A percentile compares a stretch with the other conserved stretches of the same genome.
Evolutionary conservation across 2,113 vertebrate genomes (phyloP).

Genomic region (Zeus faber): DNA sequence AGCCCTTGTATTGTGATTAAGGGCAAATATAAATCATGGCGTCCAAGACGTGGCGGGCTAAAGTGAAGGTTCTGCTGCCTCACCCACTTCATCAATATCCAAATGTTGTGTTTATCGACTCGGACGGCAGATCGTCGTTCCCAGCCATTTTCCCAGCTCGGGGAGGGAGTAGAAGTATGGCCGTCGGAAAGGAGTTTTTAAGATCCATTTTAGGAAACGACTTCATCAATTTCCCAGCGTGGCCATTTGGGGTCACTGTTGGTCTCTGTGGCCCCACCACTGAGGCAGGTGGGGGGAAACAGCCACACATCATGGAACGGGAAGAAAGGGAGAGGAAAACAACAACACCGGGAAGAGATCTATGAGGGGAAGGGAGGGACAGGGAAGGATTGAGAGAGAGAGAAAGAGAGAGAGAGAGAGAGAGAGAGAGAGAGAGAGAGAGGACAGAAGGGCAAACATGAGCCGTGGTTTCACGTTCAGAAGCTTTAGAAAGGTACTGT

Average conservation of each 20-base stretch:
- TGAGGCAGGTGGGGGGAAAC: constrained; percentile 30
- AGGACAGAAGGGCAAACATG: constrained; percentile 10
- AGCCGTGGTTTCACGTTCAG: constrained; percentile 24
- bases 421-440: neutral
- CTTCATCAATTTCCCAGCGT: constrained; percentile 48
- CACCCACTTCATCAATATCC: no score
- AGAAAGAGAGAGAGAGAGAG: neutral
- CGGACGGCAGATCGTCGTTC: no score
- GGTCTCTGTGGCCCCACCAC: constrained; percentile 38
- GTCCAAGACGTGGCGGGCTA: no score
- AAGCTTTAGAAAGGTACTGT: constrained; percentile 11
- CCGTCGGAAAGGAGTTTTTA: no score
- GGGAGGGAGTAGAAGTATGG: no score
- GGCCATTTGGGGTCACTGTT: constrained; percentile 74
- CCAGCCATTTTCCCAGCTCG: no score
- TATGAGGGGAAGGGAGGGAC: neutral
- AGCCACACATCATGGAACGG: constrained; percentile 35
- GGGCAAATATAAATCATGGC: no score
- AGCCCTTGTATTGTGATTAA: no score
- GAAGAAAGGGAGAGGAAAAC: constrained; percentile 25
- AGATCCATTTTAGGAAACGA: no score
- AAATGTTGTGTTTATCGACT: no score
- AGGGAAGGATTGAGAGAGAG: neutral
- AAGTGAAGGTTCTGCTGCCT: no score
- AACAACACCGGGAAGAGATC: constrained; percentile 20